A percentile compares a stretch with the other conserved stretches of the same genome.
Conservation (phyloP, 1,140 invertebrate genomes). For the Bathynomus jamesi region DNA sequence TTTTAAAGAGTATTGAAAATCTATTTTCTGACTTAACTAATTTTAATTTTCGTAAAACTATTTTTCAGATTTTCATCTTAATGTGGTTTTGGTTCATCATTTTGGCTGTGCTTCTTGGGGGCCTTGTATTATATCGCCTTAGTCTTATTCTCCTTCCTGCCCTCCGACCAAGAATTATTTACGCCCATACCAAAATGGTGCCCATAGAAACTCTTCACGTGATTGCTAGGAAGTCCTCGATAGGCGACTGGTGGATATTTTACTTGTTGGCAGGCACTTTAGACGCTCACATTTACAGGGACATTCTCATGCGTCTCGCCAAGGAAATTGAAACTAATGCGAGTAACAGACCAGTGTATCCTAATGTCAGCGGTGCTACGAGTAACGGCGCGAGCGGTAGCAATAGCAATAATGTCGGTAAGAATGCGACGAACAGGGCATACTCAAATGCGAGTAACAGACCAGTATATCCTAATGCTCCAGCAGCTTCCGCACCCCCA, state of each 20-base stretch:
- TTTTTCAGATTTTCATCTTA: slow-evolving; percentile 65
- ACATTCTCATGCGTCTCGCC: slow-evolving; percentile 61
- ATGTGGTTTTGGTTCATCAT: slow-evolving; percentile 76
- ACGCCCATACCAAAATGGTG: slow-evolving; percentile 39
- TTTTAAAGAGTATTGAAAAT: too few species aligned
- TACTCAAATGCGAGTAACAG: background rate
- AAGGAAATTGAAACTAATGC: slow-evolving; percentile 7
- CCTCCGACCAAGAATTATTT: slow-evolving; percentile 71
- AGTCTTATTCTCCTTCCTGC: slow-evolving; percentile 65
- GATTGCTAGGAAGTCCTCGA: slow-evolving; percentile 61
- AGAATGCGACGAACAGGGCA: background rate
- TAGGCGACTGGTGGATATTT: slow-evolving; percentile 85
- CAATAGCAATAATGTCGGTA: too few species aligned
- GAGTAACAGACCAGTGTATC: slow-evolving; percentile 6
- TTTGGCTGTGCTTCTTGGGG: slow-evolving; percentile 51
- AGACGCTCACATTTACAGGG: slow-evolving; percentile 73
- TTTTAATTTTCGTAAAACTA: too few species aligned
- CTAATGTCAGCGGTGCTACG: too few species aligned
- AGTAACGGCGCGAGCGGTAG: background rate
- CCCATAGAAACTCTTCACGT: slow-evolving; percentile 55
- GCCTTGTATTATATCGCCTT: slow-evolving; percentile 57
- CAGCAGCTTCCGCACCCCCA: background rate
- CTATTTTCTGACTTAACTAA: too few species aligned
- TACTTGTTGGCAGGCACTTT: slow-evolving; percentile 79
- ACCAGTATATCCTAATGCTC: too few species aligned